Percentiles rank a stretch among this genome's conserved stretches.
phyloP scores from a whole-genome alignment of 1,140 invertebrate species.

The Nasonia giraulti region DNA sequence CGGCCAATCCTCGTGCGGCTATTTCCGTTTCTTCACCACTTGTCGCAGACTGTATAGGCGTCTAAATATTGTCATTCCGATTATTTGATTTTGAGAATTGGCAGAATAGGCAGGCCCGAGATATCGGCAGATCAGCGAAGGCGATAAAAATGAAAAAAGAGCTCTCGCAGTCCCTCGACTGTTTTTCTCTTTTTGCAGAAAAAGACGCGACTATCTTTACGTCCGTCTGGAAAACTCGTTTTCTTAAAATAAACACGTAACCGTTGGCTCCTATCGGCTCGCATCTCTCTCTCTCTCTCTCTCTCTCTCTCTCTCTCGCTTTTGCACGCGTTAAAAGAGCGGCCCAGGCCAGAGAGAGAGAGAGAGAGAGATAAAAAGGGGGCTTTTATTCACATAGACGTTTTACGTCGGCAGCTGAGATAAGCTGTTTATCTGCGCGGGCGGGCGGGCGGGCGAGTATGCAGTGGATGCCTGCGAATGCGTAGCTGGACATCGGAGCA shows the following conservation, averaged over 20 bases:
- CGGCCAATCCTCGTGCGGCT: no score
- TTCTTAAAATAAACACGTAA: neutral
- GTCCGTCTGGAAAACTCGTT: neutral
- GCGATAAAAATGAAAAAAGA: no score
- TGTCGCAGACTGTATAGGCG: no score
- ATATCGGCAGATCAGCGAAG: no score
- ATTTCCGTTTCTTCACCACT: no score
- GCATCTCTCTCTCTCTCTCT: neutral
- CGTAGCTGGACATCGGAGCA: no score
- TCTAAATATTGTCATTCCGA: no score
- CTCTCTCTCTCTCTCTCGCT: neutral
- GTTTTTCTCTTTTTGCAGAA: neutral
- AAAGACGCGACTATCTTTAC: neutral
- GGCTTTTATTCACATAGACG: conserved; percentile 39
- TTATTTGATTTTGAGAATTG: no score
- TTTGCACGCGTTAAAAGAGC: neutral
- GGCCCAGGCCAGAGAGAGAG: neutral
- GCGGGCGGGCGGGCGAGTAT: conserved; percentile 9
- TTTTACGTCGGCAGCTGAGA: conserved; percentile 39
- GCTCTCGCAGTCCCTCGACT: no score
- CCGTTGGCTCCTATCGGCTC: conserved; percentile 9
- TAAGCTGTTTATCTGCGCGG: conserved; percentile 36
- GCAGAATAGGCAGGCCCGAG: no score
- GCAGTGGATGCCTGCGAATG: no score
- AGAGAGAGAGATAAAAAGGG: conserved; percentile 37